Conservation (phyloP, 2,888 invertebrate species). For the Microplitis deprimator region DNA sequence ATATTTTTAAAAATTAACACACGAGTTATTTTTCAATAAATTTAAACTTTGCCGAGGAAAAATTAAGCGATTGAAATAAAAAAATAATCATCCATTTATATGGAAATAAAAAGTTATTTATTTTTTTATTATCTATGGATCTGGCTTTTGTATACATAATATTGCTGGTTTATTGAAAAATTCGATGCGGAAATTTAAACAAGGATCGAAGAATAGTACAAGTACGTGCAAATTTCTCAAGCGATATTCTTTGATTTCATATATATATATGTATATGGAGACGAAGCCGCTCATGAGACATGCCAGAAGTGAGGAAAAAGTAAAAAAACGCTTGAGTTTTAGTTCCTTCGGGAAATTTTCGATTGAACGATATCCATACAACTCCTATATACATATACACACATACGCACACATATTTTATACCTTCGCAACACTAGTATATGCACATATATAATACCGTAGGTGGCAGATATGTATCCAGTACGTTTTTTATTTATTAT, state of each 20-base stretch:
- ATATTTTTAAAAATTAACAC: neutral
- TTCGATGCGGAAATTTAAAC: neutral
- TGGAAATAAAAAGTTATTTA: neutral
- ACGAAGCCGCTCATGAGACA: constrained; percentile 33
- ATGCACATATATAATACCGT: neutral
- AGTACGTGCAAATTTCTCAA: neutral
- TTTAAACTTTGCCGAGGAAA: neutral
- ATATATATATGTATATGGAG: neutral
- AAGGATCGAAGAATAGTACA: neutral
- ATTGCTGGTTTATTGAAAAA: constrained; percentile 1
- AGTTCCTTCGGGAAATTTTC: constrained; percentile 55
- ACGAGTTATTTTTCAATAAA: neutral
- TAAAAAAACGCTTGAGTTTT: constrained; percentile 3
- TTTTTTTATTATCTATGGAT: neutral
- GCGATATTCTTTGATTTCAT: neutral
- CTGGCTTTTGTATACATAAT: neutral
- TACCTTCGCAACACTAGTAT: neutral
- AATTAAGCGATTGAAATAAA: neutral
- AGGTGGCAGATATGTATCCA: neutral
- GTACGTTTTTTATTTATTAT: constrained; percentile 2
- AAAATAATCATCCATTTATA: neutral
- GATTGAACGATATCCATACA: constrained; percentile 50
- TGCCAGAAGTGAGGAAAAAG: constrained; percentile 13
- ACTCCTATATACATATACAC: neutral
- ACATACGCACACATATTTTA: neutral